Percentiles rank a stretch among this genome's conserved stretches.
Evolutionary conservation across 2,113 vertebrate species (phyloP).

Genomic region (Muscicapa adusta): DNA sequence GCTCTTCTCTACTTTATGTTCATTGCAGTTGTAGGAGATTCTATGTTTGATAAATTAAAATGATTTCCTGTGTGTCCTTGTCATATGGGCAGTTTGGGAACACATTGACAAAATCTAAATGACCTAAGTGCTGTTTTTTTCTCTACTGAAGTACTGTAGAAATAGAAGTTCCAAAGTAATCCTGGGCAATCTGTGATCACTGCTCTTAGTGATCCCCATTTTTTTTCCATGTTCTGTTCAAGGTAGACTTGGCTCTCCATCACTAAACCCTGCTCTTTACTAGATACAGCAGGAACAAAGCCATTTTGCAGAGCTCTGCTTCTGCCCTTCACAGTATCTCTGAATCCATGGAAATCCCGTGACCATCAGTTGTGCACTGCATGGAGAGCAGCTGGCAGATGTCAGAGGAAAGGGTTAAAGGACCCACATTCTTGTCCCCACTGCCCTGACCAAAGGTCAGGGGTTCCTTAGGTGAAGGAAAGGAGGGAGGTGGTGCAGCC

Average conservation of each 20-base stretch:
- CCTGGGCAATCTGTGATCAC: neutral
- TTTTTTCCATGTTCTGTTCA: rapidly evolving
- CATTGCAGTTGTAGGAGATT: neutral
- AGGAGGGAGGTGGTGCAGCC: constrained; percentile 55
- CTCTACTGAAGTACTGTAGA: neutral
- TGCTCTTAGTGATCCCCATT: rapidly evolving
- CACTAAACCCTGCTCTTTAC: neutral
- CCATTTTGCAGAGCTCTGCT: neutral
- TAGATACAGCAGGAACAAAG: neutral
- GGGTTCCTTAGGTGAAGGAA: constrained; percentile 48
- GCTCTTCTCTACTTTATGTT: neutral
- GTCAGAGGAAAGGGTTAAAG: constrained; percentile 41
- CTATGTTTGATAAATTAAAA: neutral
- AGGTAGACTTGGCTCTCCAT: neutral
- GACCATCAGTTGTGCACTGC: neutral
- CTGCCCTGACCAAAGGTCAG: constrained; percentile 61
- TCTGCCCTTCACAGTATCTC: neutral
- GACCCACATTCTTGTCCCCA: constrained; percentile 52
- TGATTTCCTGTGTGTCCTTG: neutral
- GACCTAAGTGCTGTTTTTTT: neutral
- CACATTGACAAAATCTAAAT: neutral
- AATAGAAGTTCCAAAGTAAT: neutral
- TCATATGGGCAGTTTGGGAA: neutral
- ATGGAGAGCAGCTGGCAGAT: neutral
- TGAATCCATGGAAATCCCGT: neutral